phyloP scores from a whole-genome alignment of 2,113 vertebrate genomes.

The Caranx ignobilis region DNA sequence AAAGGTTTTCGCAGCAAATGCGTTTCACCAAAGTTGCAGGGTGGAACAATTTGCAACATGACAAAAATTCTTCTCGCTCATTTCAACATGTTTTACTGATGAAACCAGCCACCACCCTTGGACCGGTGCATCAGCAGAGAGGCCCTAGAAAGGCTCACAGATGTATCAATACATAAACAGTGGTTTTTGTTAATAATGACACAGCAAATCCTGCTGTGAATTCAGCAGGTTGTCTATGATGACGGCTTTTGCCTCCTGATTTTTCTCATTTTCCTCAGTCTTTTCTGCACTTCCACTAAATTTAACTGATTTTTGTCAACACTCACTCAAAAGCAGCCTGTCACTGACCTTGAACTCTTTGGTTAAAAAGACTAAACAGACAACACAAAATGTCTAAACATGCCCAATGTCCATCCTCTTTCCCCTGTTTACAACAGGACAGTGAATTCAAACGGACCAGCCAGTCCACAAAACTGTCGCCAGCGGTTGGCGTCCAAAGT shows the following conservation, averaged over 20 bases:
- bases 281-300: too few species aligned
- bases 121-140: not conserved
- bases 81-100: not conserved
- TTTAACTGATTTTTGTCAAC: not conserved
- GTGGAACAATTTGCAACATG: not conserved
- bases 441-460: not conserved
- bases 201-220: not conserved
- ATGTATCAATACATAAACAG: too few species aligned
- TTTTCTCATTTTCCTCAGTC: too few species aligned
- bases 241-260: not conserved
- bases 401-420: not conserved
- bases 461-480: constrained; percentile 22
- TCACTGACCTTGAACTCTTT: not conserved
- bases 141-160: too few species aligned
- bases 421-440: not conserved
- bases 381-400: not conserved
- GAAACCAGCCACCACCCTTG: not conserved
- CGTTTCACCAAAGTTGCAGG: not conserved
- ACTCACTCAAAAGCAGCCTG: not conserved
- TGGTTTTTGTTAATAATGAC: not conserved
- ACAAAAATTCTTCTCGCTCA: constrained; percentile 9
- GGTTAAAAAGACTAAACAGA: not conserved
- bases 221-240: not conserved
- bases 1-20: not conserved
- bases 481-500: constrained; percentile 10